Base-by-base conservation (phyloP, 1,140 invertebrate species). In the Pteromalus puparum region DNA sequence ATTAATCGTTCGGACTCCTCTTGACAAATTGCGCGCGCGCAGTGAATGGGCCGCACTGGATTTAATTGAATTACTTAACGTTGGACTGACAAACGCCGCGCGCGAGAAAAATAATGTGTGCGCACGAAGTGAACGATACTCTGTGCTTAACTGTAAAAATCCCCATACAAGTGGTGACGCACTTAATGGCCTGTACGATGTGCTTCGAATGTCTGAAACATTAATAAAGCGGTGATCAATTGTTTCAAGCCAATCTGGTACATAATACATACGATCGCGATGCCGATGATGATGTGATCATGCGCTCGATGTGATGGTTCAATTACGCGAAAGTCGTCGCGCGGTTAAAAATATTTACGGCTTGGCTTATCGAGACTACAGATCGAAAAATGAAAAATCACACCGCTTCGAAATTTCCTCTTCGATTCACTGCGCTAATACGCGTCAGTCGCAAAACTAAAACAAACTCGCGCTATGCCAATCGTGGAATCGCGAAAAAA, bases 1-100 rank as follows among this genome's bases (percentile, higher is more conserved):
- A 83, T 83, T 78, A 83, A 83, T 78, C 82, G 82, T 77, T 78
- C 81, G 30, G 24, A 61, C 26, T 68, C 73, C 13, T 82, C 81
- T 48, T 76, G 81, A 82, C 81, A 82, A 82, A 82, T 82, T 82
- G 73, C 68, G 81, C 81, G 34, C 53, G 24, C n/a, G n/a, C n/a
- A 26, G 38, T 68, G 30, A 75, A 76, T 65, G 42, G 34, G 21
- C 10, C 28, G 28, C 70, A 42, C 61, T 48, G 34, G 38, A 68
- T 77, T 77, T 77, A 46, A 77, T 83, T 83, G 61, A 83, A 77
- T 77, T 77, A 83, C 74, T 74, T 74, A 61, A 74, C 68, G n/a
- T 30, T 48, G 4, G 28, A 24, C 34, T 67, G 76, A 79, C 24
- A 70, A 80, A 80, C 72, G n/a, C n/a, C 38, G 74, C n/a, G 42